These are phyloP conservation scores for Arenicola marina DNA, from an alignment of 2,888 invertebrate species.

Conservation along the genomic window DNA sequence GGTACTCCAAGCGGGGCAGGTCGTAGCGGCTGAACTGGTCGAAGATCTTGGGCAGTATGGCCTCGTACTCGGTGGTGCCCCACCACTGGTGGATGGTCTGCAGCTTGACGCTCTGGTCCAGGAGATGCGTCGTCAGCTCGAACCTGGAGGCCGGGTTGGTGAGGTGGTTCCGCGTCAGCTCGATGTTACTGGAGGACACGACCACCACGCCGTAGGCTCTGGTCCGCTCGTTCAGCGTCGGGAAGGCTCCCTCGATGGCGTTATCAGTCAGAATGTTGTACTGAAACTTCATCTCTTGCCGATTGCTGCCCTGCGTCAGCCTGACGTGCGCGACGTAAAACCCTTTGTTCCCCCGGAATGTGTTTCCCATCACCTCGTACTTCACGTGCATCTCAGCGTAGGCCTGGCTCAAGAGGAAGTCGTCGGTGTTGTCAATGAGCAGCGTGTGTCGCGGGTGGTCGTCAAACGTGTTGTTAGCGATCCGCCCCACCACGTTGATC, in stretches of 20 bases:
- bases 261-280: conserved; percentile 87
- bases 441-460: conserved; percentile 82
- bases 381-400: conserved; percentile 52
- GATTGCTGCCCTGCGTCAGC: conserved; percentile 82
- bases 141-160: conserved; percentile 88
- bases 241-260: conserved; percentile 80
- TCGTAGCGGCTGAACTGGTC: conserved; percentile 71
- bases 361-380: conserved; percentile 67
- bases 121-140: conserved; percentile 93
- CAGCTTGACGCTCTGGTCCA: conserved; percentile 73
- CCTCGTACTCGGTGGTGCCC: conserved; percentile 63
- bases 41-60: conserved; percentile 49
- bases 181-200: conserved; percentile 86
- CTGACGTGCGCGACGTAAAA: conserved; percentile 86
- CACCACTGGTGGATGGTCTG: conserved; percentile 95
- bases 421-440: conserved; percentile 76
- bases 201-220: conserved; percentile 91
- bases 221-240: conserved; percentile 81
- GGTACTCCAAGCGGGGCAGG: conserved; percentile 86
- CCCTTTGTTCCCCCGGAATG: conserved; percentile 86
- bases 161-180: conserved; percentile 86
- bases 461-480: conserved; percentile 83
- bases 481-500: conserved; percentile 56
- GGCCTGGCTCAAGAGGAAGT: conserved; percentile 52
- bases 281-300: conserved; percentile 75